These are phyloP conservation scores for Halcyon senegalensis DNA, from an alignment of 2,113 vertebrate genomes.

Conservation along the genomic window DNA sequence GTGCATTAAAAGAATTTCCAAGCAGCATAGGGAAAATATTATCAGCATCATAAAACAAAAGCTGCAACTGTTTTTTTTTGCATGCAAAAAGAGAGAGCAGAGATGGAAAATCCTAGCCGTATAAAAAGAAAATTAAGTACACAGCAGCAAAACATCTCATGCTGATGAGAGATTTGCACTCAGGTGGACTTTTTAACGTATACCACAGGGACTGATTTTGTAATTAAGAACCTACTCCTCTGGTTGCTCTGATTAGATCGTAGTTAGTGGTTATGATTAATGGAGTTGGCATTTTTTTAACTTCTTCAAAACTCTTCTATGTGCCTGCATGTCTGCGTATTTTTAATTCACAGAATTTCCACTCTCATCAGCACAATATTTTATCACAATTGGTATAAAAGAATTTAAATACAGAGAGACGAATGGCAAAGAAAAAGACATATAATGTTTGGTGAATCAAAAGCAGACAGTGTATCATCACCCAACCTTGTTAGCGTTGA, in stretches of 20 bases:
- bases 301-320: not conserved
- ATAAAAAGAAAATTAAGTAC: not conserved
- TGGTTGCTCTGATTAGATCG: not conserved
- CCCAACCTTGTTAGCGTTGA: slow-evolving; percentile 79
- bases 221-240: not conserved
- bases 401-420: not conserved
- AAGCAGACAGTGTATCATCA: slow-evolving; percentile 37
- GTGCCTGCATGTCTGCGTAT: not conserved
- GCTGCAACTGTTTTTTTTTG: not conserved
- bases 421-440: slow-evolving; percentile 25
- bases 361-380: slow-evolving; percentile 25
- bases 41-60: not conserved
- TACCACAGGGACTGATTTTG: not conserved
- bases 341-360: not conserved
- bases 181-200: not conserved
- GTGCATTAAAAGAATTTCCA: not conserved
- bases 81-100: not conserved
- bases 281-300: not conserved
- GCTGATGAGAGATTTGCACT: slow-evolving; percentile 19
- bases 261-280: not conserved
- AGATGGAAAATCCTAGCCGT: not conserved
- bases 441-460: slow-evolving; percentile 28
- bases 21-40: not conserved
- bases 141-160: not conserved
- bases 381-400: not conserved